Evolutionary conservation across 2,113 vertebrate genomes (phyloP).

Genomic region (Pituophis catenifer): DNA sequence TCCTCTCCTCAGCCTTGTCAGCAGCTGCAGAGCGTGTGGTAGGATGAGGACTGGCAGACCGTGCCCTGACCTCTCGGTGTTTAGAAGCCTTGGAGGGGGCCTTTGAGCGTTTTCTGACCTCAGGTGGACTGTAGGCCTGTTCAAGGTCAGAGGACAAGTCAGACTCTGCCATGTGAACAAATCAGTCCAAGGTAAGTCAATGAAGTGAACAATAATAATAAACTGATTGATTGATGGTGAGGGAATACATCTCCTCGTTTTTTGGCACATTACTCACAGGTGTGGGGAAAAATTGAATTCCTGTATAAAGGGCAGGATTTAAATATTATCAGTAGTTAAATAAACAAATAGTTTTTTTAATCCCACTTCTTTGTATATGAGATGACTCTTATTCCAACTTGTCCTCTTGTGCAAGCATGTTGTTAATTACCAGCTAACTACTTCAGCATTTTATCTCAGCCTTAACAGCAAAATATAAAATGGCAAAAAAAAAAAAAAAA

Average conservation of each 20-base stretch:
- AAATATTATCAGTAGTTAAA: background rate
- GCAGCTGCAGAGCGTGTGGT: too few species aligned
- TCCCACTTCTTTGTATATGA: background rate
- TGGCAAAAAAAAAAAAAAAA: background rate
- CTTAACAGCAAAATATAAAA: background rate
- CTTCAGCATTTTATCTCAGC: background rate
- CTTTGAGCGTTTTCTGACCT: too few species aligned
- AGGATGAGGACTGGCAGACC: too few species aligned
- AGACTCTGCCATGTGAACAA: too few species aligned
- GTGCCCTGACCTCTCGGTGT: too few species aligned
- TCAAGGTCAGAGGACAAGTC: too few species aligned
- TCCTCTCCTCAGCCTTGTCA: too few species aligned
- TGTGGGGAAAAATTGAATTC: background rate
- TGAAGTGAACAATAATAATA: too few species aligned
- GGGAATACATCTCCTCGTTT: background rate
- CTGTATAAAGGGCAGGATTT: background rate
- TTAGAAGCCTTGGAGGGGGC: too few species aligned
- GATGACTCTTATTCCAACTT: background rate
- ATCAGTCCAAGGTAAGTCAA: too few species aligned
- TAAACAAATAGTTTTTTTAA: background rate
- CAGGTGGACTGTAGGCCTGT: too few species aligned
- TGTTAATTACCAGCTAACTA: background rate
- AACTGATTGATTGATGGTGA: too few species aligned
- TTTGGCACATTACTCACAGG: background rate
- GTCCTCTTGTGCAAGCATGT: background rate